Conservation (phyloP, 2,113 vertebrate species). For the Crotalus helleri region DNA sequence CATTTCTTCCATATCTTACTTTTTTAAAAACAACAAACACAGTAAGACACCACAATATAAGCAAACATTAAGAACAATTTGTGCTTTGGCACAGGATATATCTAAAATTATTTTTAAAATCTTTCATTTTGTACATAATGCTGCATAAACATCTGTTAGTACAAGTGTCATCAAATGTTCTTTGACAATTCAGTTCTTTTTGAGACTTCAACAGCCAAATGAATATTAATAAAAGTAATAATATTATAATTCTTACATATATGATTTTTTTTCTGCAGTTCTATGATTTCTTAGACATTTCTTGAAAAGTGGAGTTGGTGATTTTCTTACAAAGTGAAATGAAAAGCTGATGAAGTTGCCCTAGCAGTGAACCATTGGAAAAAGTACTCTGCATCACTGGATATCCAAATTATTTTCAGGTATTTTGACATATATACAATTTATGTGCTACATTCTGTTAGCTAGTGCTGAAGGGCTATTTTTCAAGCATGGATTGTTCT, state of each 20-base stretch:
- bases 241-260: conserved; percentile 2
- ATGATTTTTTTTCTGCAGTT: conserved; percentile 36
- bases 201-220: background rate
- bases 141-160: background rate
- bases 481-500: conserved; percentile 48
- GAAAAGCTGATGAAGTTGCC: conserved; percentile 55
- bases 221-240: background rate
- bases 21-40: background rate
- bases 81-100: background rate
- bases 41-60: background rate
- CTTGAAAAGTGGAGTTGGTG: conserved; percentile 36
- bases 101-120: background rate
- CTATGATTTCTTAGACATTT: conserved; percentile 56
- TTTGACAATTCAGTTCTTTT: background rate
- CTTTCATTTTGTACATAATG: background rate
- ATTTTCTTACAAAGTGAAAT: conserved; percentile 55
- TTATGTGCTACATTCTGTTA: conserved; percentile 54
- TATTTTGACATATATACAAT: conserved; percentile 59
- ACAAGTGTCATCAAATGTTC: background rate
- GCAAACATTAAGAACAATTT: background rate
- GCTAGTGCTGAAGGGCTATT: conserved; percentile 50
- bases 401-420: conserved; percentile 59
- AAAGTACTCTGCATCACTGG: conserved; percentile 53
- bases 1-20: background rate
- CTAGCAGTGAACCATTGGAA: conserved; percentile 49